phyloP scores from a whole-genome alignment of 2,797 vertebrate species.

The Nyctalus aviator region DNA sequence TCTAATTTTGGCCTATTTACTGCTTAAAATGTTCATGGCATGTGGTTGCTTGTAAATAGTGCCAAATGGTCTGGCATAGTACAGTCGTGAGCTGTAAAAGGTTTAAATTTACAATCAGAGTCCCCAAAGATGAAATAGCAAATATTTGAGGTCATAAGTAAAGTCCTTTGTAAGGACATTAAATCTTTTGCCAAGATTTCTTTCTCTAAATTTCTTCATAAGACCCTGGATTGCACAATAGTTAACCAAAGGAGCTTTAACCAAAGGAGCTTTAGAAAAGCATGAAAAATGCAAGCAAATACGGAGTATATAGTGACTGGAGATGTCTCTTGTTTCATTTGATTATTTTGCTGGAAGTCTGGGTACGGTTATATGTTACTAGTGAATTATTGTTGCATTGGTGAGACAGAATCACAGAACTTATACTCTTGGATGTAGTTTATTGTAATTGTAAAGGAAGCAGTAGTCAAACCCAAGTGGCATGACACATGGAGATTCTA shows the following conservation, averaged over 20 bases:
- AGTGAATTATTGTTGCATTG: neutral
- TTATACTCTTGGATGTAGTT: neutral
- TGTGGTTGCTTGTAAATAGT: constrained; percentile 57
- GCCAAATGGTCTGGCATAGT: constrained; percentile 61
- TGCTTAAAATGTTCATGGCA: constrained; percentile 51
- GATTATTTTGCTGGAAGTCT: neutral
- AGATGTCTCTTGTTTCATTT: constrained; percentile 7
- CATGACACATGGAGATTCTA: neutral
- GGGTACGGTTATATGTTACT: neutral
- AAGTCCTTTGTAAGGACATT: constrained; percentile 35
- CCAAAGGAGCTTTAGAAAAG: neutral
- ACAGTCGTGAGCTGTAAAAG: neutral
- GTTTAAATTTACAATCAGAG: neutral
- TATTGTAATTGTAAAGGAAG: constrained; percentile 39
- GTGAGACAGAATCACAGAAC: neutral
- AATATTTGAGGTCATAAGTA: constrained; percentile 18
- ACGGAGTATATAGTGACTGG: neutral
- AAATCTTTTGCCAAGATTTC: constrained; percentile 9
- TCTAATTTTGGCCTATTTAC: constrained; percentile 56
- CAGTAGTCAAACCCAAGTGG: neutral
- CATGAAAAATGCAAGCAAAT: neutral
- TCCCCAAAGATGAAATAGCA: constrained; percentile 16
- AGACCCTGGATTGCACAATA: neutral
- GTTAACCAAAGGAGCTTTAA: neutral
- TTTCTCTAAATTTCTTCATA: constrained; percentile 30